Evolutionary conservation across 2,797 vertebrate species (phyloP).

Genomic region (Malacoctenus gilli): DNA sequence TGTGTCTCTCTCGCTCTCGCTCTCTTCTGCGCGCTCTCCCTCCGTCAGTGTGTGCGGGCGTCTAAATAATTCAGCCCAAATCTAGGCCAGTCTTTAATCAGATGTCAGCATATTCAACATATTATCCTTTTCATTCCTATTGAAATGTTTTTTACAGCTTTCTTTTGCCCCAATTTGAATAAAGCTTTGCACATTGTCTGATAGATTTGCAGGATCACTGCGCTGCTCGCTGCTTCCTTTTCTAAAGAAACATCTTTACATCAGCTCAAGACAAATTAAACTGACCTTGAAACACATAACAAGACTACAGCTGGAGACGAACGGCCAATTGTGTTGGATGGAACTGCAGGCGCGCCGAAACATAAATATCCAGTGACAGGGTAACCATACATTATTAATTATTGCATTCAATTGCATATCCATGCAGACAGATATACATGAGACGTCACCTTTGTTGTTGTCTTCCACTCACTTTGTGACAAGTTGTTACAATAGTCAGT

Average conservation of each 20-base stretch:
- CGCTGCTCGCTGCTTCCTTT: neutral
- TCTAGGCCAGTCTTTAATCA: slow-evolving; percentile 73
- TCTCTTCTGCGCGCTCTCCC: slow-evolving; percentile 7
- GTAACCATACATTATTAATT: no score
- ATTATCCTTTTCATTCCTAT: slow-evolving; percentile 77
- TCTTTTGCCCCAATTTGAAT: no score
- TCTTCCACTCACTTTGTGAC: no score
- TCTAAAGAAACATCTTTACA: neutral
- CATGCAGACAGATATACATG: no score
- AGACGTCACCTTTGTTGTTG: no score
- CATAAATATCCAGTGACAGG: no score
- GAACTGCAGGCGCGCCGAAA: no score
- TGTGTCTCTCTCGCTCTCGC: neutral
- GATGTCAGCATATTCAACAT: slow-evolving; percentile 57
- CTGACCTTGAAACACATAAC: slow-evolving; percentile 17
- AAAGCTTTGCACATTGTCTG: slow-evolving; percentile 13
- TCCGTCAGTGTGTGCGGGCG: slow-evolving; percentile 34
- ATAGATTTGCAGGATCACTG: slow-evolving; percentile 7
- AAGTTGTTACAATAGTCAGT: no score
- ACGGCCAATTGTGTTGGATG: neutral
- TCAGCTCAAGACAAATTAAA: neutral
- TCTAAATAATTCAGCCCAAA: slow-evolving; percentile 74
- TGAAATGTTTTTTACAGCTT: no score
- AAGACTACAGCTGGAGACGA: neutral
- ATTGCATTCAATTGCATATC: no score